These are phyloP conservation scores for Piaya cayana DNA, from an alignment of 2,113 vertebrate genomes.

Conservation along the genomic window DNA sequence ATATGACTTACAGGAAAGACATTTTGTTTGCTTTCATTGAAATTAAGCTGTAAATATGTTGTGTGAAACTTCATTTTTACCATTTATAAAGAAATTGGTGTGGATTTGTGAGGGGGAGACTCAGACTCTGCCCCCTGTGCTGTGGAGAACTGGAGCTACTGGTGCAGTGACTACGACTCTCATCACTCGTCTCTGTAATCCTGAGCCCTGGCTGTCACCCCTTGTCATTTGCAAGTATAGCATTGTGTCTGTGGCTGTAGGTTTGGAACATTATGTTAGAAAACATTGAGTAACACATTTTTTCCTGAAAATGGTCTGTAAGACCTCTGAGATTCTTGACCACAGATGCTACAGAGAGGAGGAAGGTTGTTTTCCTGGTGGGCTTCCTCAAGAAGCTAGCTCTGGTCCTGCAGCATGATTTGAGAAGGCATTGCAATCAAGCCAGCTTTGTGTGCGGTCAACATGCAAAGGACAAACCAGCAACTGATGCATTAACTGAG, in stretches of 20 bases:
- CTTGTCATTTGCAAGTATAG: rapidly evolving
- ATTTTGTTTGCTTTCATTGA: not conserved
- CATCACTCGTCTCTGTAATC: rapidly evolving
- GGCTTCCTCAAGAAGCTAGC: not conserved
- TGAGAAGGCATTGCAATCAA: not conserved
- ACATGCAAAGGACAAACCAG: conserved; percentile 26
- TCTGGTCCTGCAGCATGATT: not conserved
- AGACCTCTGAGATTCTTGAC: not conserved
- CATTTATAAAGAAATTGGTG: not conserved
- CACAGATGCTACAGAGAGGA: not conserved
- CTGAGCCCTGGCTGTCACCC: too few species aligned
- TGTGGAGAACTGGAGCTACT: not conserved
- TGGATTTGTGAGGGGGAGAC: not conserved
- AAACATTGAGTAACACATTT: not conserved
- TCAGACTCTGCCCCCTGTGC: rapidly evolving
- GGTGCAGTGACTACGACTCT: rapidly evolving
- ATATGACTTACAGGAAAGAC: not conserved
- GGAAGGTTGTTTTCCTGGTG: not conserved
- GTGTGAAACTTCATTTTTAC: not conserved
- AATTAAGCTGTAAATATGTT: not conserved
- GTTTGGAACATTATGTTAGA: not conserved
- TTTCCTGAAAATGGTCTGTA: not conserved
- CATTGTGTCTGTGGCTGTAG: rapidly evolving
- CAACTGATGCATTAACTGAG: conserved; percentile 47
- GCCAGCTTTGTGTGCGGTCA: conserved; percentile 10